These are phyloP conservation scores for Tiliqua scincoides DNA, from an alignment of 2,113 vertebrate genomes.

Conservation along the genomic window DNA sequence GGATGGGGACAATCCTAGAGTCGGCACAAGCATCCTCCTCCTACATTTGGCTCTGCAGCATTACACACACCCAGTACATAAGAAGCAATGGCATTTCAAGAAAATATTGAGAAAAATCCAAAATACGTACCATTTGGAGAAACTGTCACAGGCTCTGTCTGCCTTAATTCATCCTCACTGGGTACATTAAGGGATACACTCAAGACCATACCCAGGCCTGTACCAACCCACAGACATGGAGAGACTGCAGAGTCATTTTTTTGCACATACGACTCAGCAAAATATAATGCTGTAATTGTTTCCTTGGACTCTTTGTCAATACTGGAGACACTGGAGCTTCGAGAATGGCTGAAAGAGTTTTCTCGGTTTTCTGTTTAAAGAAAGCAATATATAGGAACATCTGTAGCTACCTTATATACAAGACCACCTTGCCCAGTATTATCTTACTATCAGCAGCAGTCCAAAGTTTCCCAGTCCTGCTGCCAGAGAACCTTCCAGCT, in stretches of 20 bases:
- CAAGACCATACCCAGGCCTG: slow-evolving; percentile 91
- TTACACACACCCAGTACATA: not conserved
- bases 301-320: slow-evolving; percentile 97
- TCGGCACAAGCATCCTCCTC: not conserved
- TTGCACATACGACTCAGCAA: slow-evolving; percentile 90
- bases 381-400: slow-evolving; percentile 9
- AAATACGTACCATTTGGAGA: slow-evolving; percentile 87
- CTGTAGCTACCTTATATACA: not conserved
- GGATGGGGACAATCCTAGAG: not conserved
- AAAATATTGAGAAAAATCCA: slow-evolving; percentile 19
- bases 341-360: slow-evolving; percentile 95
- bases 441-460: not conserved
- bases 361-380: slow-evolving; percentile 88
- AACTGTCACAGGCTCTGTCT: slow-evolving; percentile 86
- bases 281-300: slow-evolving; percentile 91
- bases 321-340: slow-evolving; percentile 97
- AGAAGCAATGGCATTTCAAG: not conserved
- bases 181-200: slow-evolving; percentile 91
- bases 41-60: not conserved
- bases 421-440: not conserved
- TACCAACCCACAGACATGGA: slow-evolving; percentile 96
- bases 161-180: slow-evolving; percentile 86
- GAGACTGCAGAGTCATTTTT: slow-evolving; percentile 85
- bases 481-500: not conserved
- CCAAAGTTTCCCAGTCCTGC: not conserved